Conservation (phyloP, 2,888 invertebrate species). For the Philonicus albiceps region DNA sequence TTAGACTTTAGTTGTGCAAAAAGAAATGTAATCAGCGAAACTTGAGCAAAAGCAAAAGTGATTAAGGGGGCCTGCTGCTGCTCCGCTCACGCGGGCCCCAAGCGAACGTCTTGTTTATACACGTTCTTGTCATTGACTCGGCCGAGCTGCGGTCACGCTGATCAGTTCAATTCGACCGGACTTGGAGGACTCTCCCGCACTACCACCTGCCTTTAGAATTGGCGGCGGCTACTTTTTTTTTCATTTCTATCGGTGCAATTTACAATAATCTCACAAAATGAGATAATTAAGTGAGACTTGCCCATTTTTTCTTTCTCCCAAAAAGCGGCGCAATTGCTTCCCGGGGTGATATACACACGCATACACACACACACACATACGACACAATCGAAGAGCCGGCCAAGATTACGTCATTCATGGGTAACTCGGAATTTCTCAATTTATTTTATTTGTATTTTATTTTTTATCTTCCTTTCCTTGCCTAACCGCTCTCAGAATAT, state of each 20-base stretch:
- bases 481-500: background rate
- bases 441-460: background rate
- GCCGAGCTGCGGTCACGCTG: background rate
- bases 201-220: too few species aligned
- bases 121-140: background rate
- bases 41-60: conserved; percentile 18
- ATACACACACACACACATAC: background rate
- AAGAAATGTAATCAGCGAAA: background rate
- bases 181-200: background rate
- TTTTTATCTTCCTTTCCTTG: background rate
- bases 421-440: background rate
- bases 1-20: background rate
- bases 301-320: background rate
- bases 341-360: background rate
- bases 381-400: background rate
- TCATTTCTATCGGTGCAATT: background rate
- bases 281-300: background rate
- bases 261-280: background rate
- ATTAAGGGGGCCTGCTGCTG: background rate
- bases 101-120: background rate
- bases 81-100: background rate
- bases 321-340: background rate
- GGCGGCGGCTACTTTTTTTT: background rate
- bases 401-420: background rate
- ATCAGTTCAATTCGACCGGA: background rate